These are phyloP conservation scores for Poecilia velifera DNA, from an alignment of 2,797 vertebrate species.

Conservation along the genomic window DNA sequence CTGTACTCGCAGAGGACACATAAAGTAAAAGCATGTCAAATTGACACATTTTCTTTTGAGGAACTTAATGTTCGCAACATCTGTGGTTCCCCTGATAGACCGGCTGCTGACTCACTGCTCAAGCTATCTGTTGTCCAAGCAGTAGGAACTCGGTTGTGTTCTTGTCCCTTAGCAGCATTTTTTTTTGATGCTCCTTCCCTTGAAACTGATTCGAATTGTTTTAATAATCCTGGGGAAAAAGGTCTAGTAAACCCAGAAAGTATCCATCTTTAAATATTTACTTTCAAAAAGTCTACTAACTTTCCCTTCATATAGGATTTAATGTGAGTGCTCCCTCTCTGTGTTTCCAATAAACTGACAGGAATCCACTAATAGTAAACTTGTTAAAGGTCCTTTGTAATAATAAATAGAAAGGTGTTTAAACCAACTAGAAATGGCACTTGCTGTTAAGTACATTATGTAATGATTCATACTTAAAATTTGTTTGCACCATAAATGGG, in stretches of 20 bases:
- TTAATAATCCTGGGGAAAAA: background rate
- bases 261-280: background rate
- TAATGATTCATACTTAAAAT: background rate
- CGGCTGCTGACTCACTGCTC: background rate
- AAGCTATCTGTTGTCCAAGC: background rate
- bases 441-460: background rate
- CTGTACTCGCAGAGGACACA: background rate
- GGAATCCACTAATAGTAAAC: background rate
- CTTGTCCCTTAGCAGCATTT: background rate
- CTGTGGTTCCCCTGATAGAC: background rate
- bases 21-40: background rate
- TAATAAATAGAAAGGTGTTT: background rate
- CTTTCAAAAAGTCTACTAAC: background rate
- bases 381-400: background rate
- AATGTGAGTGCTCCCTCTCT: background rate
- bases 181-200: background rate
- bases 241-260: background rate
- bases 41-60: background rate
- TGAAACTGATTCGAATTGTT: background rate
- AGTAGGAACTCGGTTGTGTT: background rate
- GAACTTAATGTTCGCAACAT: background rate
- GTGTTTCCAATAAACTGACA: background rate
- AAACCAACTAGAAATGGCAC: background rate
- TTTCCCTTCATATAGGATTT: background rate
- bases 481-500: background rate